Base-by-base conservation (phyloP, 2,797 vertebrate genomes). In the Melanotaenia trifasciata region DNA sequence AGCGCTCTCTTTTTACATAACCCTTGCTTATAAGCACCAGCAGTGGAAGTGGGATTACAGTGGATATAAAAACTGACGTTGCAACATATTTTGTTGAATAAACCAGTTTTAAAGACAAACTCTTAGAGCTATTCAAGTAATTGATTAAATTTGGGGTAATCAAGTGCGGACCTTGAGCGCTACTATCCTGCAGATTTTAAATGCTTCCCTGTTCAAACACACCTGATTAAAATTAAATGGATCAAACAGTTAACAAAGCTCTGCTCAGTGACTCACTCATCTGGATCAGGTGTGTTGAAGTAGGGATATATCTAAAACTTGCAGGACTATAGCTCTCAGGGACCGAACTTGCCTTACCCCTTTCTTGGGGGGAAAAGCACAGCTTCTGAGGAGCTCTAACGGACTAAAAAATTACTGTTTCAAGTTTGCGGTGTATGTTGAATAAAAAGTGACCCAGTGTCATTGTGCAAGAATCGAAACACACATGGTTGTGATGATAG, bases 401-500 rank as follows among this genome's bases (percentile, higher is more conserved):
- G 22, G n/a, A 13, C 3, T 40, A 9, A 38, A 51, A n/a, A 43
- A 51, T 16, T 0, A 14, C 16, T 57, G 24, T 47, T 20, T 45
- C 8, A 20, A 9, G 43, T n/a, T n/a, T 47, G 18, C 20, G 8
- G 20, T 47, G 5, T n/a, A 47, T 8, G 20, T n/a, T 20, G 18
- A 43, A 5, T 13, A 28, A 54, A 26, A 20, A 33, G 56, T 4
- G 36, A 32, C 28, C 3, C 6, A 9, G 20, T 4, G 20, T 43
- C 9, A 26, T 20, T 47, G 65, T 67, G 70, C 10, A 40, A 35
- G 0, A 40, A 58, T 43, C 51, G 53, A 38, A 2, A 45, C 33
- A 72, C 84, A 80, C 67, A 72, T 78, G 82, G 71, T 70, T 62
- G 38, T 40, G 69, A 82, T 82, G 61, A 36, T 63, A 73, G 69